A percentile compares a stretch with the other conserved stretches of the same genome.
These are phyloP conservation scores for Muschampia plurimacula DNA, from an alignment of 2,888 invertebrate species.

Conservation along the genomic window DNA sequence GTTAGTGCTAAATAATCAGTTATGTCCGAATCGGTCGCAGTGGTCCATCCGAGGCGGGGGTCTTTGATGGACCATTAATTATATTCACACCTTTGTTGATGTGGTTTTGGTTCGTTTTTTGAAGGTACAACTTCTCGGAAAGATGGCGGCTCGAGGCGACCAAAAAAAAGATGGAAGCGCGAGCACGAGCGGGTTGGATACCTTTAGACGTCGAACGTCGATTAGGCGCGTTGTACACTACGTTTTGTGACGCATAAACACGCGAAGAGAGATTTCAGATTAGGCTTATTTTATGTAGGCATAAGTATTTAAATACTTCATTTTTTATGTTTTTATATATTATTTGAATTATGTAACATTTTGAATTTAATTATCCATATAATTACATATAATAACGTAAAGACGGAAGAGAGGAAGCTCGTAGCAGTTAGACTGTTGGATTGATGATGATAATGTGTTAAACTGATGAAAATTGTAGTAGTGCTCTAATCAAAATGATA, in stretches of 20 bases:
- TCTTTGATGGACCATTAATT: conserved; percentile 81
- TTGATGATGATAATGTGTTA: no score
- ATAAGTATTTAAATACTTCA: no score
- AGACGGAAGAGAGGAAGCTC: no score
- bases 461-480: no score
- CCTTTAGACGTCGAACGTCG: background rate
- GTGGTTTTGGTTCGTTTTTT: conserved; percentile 55
- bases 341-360: no score
- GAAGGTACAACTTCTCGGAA: conserved; percentile 74
- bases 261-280: conserved; percentile 4
- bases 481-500: no score
- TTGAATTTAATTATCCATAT: no score
- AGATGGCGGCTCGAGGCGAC: conserved; percentile 59
- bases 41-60: conserved; percentile 48
- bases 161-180: conserved; percentile 64
- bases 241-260: background rate
- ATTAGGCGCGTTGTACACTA: conserved; percentile 1
- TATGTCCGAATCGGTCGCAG: conserved; percentile 33
- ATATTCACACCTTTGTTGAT: conserved; percentile 79
- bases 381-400: no score
- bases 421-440: no score
- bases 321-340: no score
- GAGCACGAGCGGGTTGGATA: conserved; percentile 64
- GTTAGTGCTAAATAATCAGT: conserved; percentile 37
- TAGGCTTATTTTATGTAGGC: background rate